phyloP scores from a whole-genome alignment of 2,797 vertebrate genomes.

The Synaphobranchus kaupii region DNA sequence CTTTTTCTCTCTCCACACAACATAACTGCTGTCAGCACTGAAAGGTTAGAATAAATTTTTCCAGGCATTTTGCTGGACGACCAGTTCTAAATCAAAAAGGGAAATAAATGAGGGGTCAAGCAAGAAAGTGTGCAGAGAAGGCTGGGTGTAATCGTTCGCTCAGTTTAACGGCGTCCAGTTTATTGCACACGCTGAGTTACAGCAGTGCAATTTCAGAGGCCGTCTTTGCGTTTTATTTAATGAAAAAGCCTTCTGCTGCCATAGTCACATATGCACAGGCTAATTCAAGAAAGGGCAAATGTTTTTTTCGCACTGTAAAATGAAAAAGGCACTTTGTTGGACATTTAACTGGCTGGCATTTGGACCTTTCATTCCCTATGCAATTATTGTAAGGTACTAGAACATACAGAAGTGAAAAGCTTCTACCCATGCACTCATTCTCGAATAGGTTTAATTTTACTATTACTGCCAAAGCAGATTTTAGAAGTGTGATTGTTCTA shows the following conservation, averaged over 20 bases:
- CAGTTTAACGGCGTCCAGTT: constrained; percentile 20
- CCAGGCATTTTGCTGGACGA: constrained; percentile 17
- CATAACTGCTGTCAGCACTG: constrained; percentile 36
- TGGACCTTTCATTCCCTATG: not conserved
- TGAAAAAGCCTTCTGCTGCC: constrained; percentile 17
- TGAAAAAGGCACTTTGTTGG: not conserved
- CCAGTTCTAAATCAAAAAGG: constrained; percentile 27
- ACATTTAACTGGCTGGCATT: not conserved
- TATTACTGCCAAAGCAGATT: not conserved
- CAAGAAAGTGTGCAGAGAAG: not conserved
- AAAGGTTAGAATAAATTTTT: constrained; percentile 50
- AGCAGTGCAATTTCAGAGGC: constrained; percentile 13
- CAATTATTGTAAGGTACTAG: not conserved
- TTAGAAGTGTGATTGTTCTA: not conserved
- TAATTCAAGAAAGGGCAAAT: constrained; percentile 29
- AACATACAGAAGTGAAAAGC: not conserved
- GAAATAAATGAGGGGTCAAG: constrained; percentile 21
- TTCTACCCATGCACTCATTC: not conserved
- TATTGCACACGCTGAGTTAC: constrained; percentile 21
- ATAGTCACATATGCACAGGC: constrained; percentile 31
- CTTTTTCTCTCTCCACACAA: not conserved
- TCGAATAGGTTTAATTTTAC: not conserved
- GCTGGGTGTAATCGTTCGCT: not conserved
- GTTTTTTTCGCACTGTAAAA: not conserved
- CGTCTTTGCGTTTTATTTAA: constrained; percentile 30